Percentiles rank a stretch among this genome's conserved stretches.
These are phyloP conservation scores for Spialia ferax DNA, from an alignment of 2,888 invertebrate genomes.

Conservation along the genomic window DNA sequence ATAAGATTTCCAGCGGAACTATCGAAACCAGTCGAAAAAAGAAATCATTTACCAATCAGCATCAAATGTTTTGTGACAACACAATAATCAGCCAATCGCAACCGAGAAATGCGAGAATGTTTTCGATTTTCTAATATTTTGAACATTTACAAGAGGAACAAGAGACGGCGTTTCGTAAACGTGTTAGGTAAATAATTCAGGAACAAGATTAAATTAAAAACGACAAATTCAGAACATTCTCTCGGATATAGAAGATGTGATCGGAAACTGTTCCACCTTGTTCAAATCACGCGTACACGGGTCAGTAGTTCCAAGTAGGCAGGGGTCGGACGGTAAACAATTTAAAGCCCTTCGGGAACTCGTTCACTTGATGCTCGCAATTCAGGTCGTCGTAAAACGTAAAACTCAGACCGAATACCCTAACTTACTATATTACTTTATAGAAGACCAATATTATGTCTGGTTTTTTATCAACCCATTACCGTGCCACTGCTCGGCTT, in stretches of 20 bases:
- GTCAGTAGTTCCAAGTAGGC: slow-evolving; percentile 1
- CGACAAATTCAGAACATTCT: not conserved
- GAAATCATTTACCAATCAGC: too few relatives aligned
- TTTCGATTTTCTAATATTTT: too few relatives aligned
- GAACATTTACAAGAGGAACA: not conserved
- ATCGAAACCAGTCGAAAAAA: too few relatives aligned
- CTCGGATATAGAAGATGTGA: not conserved
- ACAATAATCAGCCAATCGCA: too few relatives aligned
- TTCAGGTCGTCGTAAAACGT: slow-evolving; percentile 31
- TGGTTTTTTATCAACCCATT: too few relatives aligned
- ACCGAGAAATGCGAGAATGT: too few relatives aligned
- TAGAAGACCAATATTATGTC: too few relatives aligned
- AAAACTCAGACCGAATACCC: slow-evolving; percentile 19
- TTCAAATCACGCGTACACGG: slow-evolving; percentile 4
- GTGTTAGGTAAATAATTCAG: not conserved
- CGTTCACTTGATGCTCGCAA: slow-evolving; percentile 23
- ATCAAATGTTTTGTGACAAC: too few relatives aligned
- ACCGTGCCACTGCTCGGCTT: too few relatives aligned
- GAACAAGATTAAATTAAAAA: not conserved
- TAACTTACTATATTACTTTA: not conserved
- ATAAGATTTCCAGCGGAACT: too few relatives aligned
- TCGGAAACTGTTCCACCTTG: slow-evolving; percentile 18
- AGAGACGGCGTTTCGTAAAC: not conserved
- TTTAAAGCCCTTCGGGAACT: slow-evolving; percentile 17
- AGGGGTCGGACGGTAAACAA: slow-evolving; percentile 19